phyloP scores from a whole-genome alignment of 2,797 vertebrate species.

The Thaleichthys pacificus region DNA sequence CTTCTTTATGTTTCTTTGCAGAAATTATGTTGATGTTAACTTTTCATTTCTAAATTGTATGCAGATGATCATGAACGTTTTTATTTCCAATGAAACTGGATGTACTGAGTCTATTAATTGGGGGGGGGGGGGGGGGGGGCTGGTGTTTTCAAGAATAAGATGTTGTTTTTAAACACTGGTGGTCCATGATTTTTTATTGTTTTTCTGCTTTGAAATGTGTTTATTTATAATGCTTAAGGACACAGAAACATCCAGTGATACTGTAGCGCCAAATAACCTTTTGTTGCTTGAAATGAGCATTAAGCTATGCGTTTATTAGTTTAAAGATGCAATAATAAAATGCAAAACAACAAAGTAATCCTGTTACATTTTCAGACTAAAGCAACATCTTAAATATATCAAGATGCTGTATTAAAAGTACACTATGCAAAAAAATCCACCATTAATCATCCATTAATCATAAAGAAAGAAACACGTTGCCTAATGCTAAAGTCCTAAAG shows the following conservation, averaged over 20 bases:
- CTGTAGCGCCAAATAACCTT: too few relatives aligned
- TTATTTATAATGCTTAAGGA: neutral
- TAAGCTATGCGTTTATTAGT: neutral
- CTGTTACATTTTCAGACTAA: too few relatives aligned
- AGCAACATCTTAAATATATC: too few relatives aligned
- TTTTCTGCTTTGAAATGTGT: neutral
- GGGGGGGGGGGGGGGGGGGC: too few relatives aligned
- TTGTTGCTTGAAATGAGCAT: neutral
- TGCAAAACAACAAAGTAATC: too few relatives aligned
- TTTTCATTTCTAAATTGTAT: neutral
- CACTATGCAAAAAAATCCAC: too few relatives aligned
- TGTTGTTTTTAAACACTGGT: neutral
- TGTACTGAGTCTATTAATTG: neutral
- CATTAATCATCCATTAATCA: too few relatives aligned
- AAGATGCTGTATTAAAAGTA: too few relatives aligned
- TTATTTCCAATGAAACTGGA: neutral
- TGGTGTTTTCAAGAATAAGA: neutral
- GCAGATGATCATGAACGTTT: neutral
- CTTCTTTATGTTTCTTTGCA: neutral
- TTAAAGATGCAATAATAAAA: too few relatives aligned
- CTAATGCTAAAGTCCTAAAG: neutral
- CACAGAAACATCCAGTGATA: too few relatives aligned
- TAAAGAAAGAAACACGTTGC: neutral
- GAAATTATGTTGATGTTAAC: constrained; percentile 4
- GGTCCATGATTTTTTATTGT: neutral